phyloP scores from a whole-genome alignment of 2,797 vertebrate genomes.

The Alcedo quadribrachys region DNA sequence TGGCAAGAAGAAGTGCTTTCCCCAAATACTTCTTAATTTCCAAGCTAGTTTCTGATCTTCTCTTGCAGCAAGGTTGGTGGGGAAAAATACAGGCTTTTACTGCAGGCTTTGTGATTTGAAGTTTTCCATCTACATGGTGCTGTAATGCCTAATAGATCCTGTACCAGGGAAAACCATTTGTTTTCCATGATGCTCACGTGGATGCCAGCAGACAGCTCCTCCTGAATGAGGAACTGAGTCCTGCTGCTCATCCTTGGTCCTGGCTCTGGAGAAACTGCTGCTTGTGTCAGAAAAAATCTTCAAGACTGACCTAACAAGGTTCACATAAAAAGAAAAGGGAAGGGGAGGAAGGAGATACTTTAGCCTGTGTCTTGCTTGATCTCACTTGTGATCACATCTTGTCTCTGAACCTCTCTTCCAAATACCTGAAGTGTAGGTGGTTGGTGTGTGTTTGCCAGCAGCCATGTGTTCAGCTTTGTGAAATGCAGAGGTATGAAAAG shows the following conservation, averaged over 20 bases:
- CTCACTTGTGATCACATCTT: not conserved
- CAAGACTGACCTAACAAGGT: not conserved
- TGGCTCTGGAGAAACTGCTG: not conserved
- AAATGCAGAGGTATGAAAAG: not conserved
- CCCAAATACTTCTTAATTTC: not conserved
- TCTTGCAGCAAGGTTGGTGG: not conserved
- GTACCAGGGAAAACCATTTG: not conserved
- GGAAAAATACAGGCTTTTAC: not conserved
- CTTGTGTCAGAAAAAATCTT: not conserved
- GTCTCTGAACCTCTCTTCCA: not conserved
- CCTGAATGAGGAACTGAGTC: not conserved
- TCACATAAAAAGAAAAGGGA: not conserved
- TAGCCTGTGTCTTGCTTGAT: not conserved
- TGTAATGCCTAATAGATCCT: not conserved
- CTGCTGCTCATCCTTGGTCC: rapidly evolving
- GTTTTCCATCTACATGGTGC: not conserved
- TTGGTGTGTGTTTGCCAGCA: not conserved
- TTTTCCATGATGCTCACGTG: not conserved
- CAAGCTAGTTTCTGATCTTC: not conserved
- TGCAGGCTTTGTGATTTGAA: not conserved
- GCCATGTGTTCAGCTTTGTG: not conserved
- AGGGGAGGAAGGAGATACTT: not conserved
- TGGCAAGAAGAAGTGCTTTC: rapidly evolving
- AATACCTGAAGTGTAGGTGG: not conserved
- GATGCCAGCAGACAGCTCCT: not conserved